These are phyloP conservation scores for Agapostemon virescens DNA, from an alignment of 2,888 invertebrate genomes.

Conservation along the genomic window DNA sequence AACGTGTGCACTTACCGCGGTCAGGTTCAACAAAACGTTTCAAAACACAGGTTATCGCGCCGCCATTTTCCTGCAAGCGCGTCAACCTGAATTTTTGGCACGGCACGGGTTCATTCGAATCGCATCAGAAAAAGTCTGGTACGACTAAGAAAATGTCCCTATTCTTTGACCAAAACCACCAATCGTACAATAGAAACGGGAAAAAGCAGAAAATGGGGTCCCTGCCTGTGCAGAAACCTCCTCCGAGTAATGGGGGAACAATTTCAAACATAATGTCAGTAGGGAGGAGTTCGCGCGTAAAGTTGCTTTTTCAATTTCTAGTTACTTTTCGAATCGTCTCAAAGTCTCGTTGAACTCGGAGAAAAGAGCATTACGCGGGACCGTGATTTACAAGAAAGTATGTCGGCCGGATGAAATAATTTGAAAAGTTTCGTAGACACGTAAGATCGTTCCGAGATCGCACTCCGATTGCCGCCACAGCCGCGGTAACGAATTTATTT, in stretches of 20 bases:
- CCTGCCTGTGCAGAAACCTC: not conserved
- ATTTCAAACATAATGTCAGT: not conserved
- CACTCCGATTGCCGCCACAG: conserved; percentile 12
- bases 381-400: not conserved
- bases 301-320: not conserved
- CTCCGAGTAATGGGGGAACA: not conserved
- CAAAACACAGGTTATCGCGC: conserved; percentile 65
- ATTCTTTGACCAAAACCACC: not conserved
- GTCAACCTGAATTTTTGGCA: conserved; percentile 49
- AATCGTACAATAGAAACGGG: not conserved
- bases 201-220: not conserved
- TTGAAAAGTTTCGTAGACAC: not conserved
- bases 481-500: conserved; percentile 68
- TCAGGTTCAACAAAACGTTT: conserved; percentile 47
- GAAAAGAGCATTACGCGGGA: not conserved
- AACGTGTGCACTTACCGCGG: conserved; percentile 13
- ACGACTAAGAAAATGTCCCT: not conserved
- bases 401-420: not conserved
- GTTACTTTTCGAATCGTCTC: not conserved
- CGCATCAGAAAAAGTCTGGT: not conserved
- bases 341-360: too few species aligned
- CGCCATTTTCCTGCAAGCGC: conserved; percentile 68
- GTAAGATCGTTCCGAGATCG: not conserved
- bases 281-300: not conserved
- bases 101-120: conserved; percentile 23